These are phyloP conservation scores for Lomographa bimaculata DNA, from an alignment of 2,888 invertebrate genomes.

Conservation along the genomic window DNA sequence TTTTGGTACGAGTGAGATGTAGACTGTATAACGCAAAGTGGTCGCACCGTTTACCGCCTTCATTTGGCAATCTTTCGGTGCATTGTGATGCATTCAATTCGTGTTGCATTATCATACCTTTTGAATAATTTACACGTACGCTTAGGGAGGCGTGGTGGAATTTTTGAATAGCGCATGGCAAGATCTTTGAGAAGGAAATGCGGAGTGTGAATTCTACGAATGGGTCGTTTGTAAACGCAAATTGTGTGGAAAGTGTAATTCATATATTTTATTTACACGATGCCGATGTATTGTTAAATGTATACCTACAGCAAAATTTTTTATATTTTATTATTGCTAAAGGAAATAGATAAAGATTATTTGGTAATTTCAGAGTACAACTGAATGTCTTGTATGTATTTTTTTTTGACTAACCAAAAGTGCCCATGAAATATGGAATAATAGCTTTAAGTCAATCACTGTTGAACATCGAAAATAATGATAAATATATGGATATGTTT, in stretches of 20 bases:
- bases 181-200: conserved; percentile 19
- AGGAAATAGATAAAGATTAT: too few species aligned
- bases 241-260: too few species aligned
- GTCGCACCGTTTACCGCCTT: conserved; percentile 63
- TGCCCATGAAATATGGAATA: too few species aligned
- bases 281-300: not conserved
- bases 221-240: not conserved
- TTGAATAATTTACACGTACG: conserved; percentile 44
- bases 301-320: not conserved
- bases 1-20: conserved; percentile 13
- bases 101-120: conserved; percentile 48
- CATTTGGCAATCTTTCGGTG: conserved; percentile 70
- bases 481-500: too few species aligned
- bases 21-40: conserved; percentile 48
- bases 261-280: not conserved
- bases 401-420: too few species aligned
- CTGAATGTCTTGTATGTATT: too few species aligned
- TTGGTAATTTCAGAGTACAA: too few species aligned
- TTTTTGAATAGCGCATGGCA: conserved; percentile 24
- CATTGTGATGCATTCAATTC: conserved; percentile 60
- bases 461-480: too few species aligned
- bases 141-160: conserved; percentile 19
- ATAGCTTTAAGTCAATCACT: too few species aligned
- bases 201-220: conserved; percentile 1
- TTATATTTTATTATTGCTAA: too few species aligned